Conservation (phyloP, 2,797 vertebrate genomes). For the Brachyalestes nurse region DNA sequence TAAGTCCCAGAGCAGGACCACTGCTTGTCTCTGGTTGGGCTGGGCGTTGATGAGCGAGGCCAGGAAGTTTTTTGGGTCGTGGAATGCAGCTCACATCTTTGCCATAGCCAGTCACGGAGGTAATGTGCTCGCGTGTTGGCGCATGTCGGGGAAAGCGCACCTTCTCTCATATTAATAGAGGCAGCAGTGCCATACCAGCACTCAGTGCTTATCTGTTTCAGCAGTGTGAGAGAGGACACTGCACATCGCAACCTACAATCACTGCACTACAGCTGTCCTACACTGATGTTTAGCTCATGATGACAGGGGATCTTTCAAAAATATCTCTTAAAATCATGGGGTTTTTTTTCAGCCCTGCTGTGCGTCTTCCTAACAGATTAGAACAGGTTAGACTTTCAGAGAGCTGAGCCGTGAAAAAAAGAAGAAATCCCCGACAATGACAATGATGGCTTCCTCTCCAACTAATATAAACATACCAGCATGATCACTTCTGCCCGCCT, state of each 20-base stretch:
- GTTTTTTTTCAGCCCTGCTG: not conserved
- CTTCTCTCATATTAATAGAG: conserved; percentile 80
- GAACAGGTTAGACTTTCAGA: conserved; percentile 48
- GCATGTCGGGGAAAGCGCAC: conserved; percentile 75
- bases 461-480: conserved; percentile 87
- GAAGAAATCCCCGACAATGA: conserved; percentile 75
- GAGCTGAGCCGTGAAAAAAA: conserved; percentile 33
- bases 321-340: conserved; percentile 6
- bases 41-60: conserved; percentile 46
- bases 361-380: conserved; percentile 47
- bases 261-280: conserved; percentile 21
- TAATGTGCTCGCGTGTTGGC: conserved; percentile 80
- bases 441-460: conserved; percentile 83
- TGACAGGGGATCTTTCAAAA: conserved; percentile 38
- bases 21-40: not conserved
- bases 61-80: conserved; percentile 73
- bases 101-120: conserved; percentile 80
- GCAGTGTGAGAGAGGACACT: conserved; percentile 26
- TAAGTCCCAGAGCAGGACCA: not conserved
- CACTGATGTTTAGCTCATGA: conserved; percentile 30
- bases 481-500: conserved; percentile 78
- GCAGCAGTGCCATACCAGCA: conserved; percentile 62
- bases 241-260: conserved; percentile 37
- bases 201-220: conserved; percentile 44
- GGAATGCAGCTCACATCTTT: conserved; percentile 81